Evolutionary conservation across 64 coral and sea anemone species (phyloP), one percentile per base, ranked within the genome.

Genomic region (Acropora tenuis): DNA sequence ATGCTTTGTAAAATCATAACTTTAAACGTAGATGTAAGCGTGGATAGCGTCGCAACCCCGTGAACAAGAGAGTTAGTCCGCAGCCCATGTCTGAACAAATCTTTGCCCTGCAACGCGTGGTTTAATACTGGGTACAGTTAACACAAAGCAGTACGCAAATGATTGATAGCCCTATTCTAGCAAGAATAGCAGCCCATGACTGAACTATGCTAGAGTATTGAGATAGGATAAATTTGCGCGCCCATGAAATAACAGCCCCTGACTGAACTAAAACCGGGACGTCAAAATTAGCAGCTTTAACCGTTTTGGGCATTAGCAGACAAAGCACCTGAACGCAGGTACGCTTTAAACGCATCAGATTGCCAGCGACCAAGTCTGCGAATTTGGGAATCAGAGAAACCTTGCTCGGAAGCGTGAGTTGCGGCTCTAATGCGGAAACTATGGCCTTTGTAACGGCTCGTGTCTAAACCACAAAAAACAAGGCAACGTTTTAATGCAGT

Each of bases 351-450:
- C 17, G 52, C 52, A 52, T 82, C 79, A 42, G 79, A 82, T 82
- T 82, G 50, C 79, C 79, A 82, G 79, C 79, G 79, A 55, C 80
- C 80, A 15, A 82, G 49, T 55, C 30, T 60, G 47, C 80, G 55
- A 58, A 82, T 82, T 58, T 82, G 80, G 50, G 50, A 55, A 55
- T 82, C 80, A 58, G 80, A 65, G 30, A 82, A 57, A 43, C 80
- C 80, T 58, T 20, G 80, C 41, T 82, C 80, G 50, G 80, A 55
- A 55, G 55, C 80, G 19, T 82, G 59, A 58, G 50, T 82, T 19
- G 80, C n/a, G 30, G 80, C 80, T 8, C 80, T 53, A 61, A 82
- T 82, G 30, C 80, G 47, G 59, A 82, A 82, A 82, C 80, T 82
- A 82, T 82, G 80, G 80, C 53, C 30, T 58, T 82, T 82, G 49